Percentiles rank a stretch among this genome's conserved stretches.
phyloP scores from a whole-genome alignment of 1,140 invertebrate species.

The Andrena cerasifolii region DNA sequence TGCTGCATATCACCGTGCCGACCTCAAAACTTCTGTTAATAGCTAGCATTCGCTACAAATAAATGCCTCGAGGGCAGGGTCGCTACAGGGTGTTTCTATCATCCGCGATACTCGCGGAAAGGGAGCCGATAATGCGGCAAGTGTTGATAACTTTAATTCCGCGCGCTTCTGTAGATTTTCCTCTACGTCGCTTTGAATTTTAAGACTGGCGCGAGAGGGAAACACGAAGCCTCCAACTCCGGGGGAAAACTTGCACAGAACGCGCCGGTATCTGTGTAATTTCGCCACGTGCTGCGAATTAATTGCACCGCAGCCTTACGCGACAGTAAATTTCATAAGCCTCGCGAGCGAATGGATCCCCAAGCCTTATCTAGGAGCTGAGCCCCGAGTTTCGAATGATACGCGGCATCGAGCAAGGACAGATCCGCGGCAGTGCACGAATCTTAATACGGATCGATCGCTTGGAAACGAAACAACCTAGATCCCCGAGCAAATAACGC shows the following conservation, averaged over 20 bases:
- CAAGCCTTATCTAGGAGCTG: neutral
- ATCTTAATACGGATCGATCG: neutral
- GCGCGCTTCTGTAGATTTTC: neutral
- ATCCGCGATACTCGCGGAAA: neutral
- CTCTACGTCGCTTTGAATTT: no score
- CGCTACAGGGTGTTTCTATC: neutral
- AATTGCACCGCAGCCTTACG: neutral
- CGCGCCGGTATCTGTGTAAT: neutral
- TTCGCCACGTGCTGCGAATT: neutral
- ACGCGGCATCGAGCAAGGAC: neutral
- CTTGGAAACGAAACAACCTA: neutral
- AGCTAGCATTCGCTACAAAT: neutral
- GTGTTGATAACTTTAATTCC: neutral
- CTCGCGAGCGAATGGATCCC: neutral
- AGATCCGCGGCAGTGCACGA: neutral
- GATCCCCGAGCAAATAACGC: neutral
- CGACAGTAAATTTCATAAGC: slow-evolving; percentile 1
- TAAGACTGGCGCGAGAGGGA: no score
- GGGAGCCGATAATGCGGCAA: neutral
- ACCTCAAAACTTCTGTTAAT: slow-evolving; percentile 39
- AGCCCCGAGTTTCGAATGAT: slow-evolving; percentile 4
- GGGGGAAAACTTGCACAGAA: neutral
- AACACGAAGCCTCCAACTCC: neutral
- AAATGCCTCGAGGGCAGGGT: slow-evolving; percentile 2
- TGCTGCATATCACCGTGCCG: slow-evolving; percentile 1